Base-by-base conservation (phyloP, 2,113 vertebrate genomes). In the Synchiropus splendidus region DNA sequence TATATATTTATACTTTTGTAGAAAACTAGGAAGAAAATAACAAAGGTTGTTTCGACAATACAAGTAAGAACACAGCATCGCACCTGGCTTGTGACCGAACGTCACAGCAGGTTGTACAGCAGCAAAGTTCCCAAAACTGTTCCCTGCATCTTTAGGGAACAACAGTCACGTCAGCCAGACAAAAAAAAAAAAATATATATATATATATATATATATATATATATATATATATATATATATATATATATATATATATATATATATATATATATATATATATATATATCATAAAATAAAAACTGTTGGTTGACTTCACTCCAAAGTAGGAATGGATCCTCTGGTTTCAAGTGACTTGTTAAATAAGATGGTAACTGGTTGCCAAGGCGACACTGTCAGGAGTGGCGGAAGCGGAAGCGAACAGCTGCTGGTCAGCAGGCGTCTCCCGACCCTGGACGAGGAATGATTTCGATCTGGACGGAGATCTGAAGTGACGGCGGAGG, bases 101-200 rank as follows among this genome's bases (percentile, higher is more conserved):
- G 74, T 74, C 65, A 51, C 79, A 80, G 76, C 71, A 74, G 75
- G 77, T 79, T 61, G 56, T 74, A 80, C 82, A 87, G 84, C 84
- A 86, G 82, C 83, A 82, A 67, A 60, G 70, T 70, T 62, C 59
- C 78, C 69, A 67, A 15, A 41, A 44, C 52, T 69, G 61, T 73
- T 74, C 67, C 64, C 55, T 66, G 68, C 66, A 76, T 74, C 72
- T 48, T 53, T 58, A 62, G 67, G 70, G 57, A 52, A 39, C 46
- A 77, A 75, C 74, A 64, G 75, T 80, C 78, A 69, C 81, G 72
- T 81, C 74, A 78, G 79, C 72, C 81, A 54, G 56, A 68, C 69
- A 58, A 72, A 74, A 58, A 83, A 55, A 78, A 61, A 68, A 79
- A 70, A 70, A 69, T 64, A n/a, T n/a, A n/a, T n/a, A n/a, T n/a